Conservation (phyloP, 2,113 vertebrate genomes). For the Macquaria ambigua region DNA sequence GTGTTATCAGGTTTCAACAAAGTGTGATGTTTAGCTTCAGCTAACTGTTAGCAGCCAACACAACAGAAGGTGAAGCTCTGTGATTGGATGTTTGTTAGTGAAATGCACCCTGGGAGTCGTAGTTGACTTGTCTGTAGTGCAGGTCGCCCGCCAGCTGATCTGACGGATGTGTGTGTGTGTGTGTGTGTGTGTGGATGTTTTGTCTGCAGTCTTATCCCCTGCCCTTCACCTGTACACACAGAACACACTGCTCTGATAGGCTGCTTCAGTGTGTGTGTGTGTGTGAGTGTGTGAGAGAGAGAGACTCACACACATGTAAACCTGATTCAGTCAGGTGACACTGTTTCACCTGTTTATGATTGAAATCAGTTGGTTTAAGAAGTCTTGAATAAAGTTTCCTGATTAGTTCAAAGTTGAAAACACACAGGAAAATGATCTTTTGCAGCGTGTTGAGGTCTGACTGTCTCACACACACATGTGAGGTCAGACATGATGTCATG, state of each 20-base stretch:
- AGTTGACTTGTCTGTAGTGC: too few relatives aligned
- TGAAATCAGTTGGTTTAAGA: too few relatives aligned
- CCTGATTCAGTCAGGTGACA: too few relatives aligned
- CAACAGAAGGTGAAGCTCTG: too few relatives aligned
- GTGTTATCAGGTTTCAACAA: too few relatives aligned
- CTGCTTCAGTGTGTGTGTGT: neutral
- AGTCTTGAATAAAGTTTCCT: too few relatives aligned
- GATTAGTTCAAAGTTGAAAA: too few relatives aligned
- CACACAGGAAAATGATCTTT: neutral
- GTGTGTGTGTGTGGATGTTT: conserved; percentile 17
- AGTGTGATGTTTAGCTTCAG: too few relatives aligned
- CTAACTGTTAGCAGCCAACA: too few relatives aligned
- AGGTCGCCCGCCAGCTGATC: too few relatives aligned
- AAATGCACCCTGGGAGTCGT: neutral
- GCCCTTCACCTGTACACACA: conserved; percentile 84
- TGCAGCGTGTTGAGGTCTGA: neutral
- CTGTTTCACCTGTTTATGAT: too few relatives aligned
- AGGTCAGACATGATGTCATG: conserved; percentile 65
- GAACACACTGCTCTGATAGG: conserved; percentile 60
- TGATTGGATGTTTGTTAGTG: neutral
- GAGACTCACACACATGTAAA: too few relatives aligned
- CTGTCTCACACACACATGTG: neutral
- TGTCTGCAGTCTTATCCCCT: conserved; percentile 76
- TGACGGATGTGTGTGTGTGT: neutral
- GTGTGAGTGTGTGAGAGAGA: neutral